phyloP scores from a whole-genome alignment of 2,113 vertebrate species.

The Tonatia bakeri region DNA sequence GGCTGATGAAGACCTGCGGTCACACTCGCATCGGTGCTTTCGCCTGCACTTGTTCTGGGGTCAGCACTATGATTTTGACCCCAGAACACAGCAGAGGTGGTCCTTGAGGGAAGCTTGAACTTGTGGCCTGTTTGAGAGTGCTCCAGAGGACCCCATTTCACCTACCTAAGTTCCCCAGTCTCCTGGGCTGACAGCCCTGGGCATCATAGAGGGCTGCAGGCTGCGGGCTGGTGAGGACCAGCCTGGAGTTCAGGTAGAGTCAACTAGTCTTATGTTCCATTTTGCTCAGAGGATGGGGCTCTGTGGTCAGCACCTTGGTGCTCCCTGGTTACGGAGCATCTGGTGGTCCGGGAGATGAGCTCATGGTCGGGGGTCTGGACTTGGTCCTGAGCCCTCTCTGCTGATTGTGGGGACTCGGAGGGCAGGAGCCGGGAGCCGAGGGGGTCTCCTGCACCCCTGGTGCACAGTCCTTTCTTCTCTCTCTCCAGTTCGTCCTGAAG shows the following conservation, averaged over 20 bases:
- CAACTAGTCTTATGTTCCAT: background rate
- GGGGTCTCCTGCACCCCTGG: too few species aligned
- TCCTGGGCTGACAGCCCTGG: background rate
- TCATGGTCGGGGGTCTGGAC: background rate
- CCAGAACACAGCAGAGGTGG: background rate
- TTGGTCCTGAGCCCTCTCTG: background rate
- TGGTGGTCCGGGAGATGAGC: background rate
- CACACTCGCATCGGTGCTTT: background rate
- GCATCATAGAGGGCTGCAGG: background rate
- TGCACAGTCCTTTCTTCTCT: background rate
- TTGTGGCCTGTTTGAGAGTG: background rate
- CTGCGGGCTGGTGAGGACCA: background rate
- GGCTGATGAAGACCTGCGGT: too few species aligned
- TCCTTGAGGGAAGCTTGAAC: background rate
- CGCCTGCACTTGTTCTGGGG: background rate
- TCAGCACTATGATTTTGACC: background rate
- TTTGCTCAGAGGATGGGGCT: background rate
- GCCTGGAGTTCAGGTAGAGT: background rate
- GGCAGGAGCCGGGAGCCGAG: background rate
- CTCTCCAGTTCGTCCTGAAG: constrained; percentile 91
- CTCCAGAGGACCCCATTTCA: background rate
- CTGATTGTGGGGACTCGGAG: background rate
- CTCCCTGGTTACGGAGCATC: background rate
- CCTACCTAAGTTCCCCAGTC: background rate
- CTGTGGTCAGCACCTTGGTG: background rate